Percentiles rank a stretch among this genome's conserved stretches.
Conservation (phyloP, 1,140 invertebrate genomes). For the Drosophila suzukii region DNA sequence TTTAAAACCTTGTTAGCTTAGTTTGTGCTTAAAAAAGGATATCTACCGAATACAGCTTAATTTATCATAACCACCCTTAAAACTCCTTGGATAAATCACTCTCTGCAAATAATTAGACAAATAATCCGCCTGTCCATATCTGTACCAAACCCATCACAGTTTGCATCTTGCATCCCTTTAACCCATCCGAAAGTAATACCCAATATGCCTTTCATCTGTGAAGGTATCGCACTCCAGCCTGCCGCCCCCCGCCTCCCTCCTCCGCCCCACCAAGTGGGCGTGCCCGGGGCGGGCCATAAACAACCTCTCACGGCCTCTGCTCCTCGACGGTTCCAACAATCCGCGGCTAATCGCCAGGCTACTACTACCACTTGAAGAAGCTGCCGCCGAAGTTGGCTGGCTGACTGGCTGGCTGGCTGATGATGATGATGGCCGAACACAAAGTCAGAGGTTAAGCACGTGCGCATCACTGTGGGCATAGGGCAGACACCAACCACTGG, state of each 20-base stretch:
- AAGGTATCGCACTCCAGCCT: neutral
- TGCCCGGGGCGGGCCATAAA: conserved; percentile 69
- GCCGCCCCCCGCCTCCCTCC: neutral
- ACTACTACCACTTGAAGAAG: conserved; percentile 43
- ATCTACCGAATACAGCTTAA: neutral
- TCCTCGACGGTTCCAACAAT: conserved; percentile 63
- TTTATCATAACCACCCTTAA: neutral
- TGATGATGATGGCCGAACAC: conserved; percentile 50
- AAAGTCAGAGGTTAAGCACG: conserved; percentile 83
- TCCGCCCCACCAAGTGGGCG: conserved; percentile 60
- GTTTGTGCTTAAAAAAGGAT: too few species aligned
- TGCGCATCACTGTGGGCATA: conserved; percentile 66
- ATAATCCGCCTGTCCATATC: conserved; percentile 25
- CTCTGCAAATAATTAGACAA: conserved; percentile 13
- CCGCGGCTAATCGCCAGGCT: conserved; percentile 74
- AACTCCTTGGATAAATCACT: neutral
- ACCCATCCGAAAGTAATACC: conserved; percentile 8
- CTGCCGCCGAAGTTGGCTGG: too few species aligned
- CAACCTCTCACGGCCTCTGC: conserved; percentile 55
- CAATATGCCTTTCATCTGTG: conserved; percentile 2
- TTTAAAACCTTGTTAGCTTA: too few species aligned
- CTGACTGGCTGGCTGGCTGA: conserved; percentile 13
- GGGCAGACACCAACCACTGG: conserved; percentile 18
- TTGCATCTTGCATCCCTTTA: conserved; percentile 1
- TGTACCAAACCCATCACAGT: conserved; percentile 31